Conservation (phyloP, 2,888 invertebrate genomes). For the Microctonus aethiopoides region DNA sequence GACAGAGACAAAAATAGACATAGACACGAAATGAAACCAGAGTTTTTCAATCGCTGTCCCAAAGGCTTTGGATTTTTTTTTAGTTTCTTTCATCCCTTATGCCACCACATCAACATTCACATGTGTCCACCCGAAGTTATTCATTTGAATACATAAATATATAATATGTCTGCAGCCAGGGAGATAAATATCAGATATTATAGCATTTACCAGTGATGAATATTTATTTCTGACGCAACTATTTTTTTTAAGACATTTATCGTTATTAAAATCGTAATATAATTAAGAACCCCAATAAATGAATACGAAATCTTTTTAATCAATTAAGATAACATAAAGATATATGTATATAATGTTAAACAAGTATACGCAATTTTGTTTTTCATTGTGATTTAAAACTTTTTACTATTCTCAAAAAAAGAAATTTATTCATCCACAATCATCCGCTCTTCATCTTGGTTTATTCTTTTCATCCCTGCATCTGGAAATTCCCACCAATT, state of each 20-base stretch:
- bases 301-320: no score
- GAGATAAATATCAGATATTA: no score
- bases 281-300: no score
- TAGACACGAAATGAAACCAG: conserved; percentile 7
- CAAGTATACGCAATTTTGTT: no score
- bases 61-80: conserved; percentile 4
- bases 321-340: no score
- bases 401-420: not conserved
- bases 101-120: not conserved
- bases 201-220: no score
- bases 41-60: conserved; percentile 17
- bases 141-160: not conserved
- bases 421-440: not conserved
- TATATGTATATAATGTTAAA: no score
- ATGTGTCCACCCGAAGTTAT: not conserved
- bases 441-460: not conserved
- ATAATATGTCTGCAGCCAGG: no score
- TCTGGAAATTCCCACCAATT: not conserved
- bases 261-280: no score
- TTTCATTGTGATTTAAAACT: not conserved
- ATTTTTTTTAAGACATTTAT: no score
- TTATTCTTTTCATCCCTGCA: not conserved
- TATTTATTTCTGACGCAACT: no score
- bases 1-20: no score
- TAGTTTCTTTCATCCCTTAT: not conserved